These are phyloP conservation scores for Solenodon paradoxus DNA, from an alignment of 2,113 vertebrate genomes.

Conservation along the genomic window DNA sequence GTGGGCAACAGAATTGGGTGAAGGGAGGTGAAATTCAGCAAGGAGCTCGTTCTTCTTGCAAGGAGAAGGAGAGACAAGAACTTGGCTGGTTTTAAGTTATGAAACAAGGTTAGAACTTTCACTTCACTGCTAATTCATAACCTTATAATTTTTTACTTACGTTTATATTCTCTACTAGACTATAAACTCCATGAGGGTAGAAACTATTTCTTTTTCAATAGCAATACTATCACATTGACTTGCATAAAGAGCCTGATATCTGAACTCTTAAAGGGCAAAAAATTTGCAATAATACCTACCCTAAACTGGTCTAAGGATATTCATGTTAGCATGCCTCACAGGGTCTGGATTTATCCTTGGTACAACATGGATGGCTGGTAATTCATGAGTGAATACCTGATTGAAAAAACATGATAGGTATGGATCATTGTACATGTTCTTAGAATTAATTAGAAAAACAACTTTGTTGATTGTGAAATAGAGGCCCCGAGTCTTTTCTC, in stretches of 20 bases:
- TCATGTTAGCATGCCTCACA: not conserved
- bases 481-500: not conserved
- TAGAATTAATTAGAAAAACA: conserved; percentile 8
- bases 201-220: conserved; percentile 12
- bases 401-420: not conserved
- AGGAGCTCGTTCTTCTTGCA: not conserved
- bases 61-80: not conserved
- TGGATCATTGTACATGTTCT: not conserved
- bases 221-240: not conserved
- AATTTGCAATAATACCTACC: not conserved
- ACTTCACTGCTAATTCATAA: not conserved
- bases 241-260: not conserved
- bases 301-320: not conserved
- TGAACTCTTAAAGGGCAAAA: not conserved
- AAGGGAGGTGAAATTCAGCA: not conserved
- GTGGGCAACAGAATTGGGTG: not conserved
- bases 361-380: not conserved
- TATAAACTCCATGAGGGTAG: not conserved
- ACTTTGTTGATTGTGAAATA: not conserved
- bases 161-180: not conserved
- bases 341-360: not conserved
- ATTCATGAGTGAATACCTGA: conserved; percentile 33
- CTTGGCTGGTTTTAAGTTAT: not conserved
- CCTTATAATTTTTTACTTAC: not conserved
- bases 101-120: not conserved